phyloP scores from a whole-genome alignment of 2,888 invertebrate species.

The Conus canariensis region DNA sequence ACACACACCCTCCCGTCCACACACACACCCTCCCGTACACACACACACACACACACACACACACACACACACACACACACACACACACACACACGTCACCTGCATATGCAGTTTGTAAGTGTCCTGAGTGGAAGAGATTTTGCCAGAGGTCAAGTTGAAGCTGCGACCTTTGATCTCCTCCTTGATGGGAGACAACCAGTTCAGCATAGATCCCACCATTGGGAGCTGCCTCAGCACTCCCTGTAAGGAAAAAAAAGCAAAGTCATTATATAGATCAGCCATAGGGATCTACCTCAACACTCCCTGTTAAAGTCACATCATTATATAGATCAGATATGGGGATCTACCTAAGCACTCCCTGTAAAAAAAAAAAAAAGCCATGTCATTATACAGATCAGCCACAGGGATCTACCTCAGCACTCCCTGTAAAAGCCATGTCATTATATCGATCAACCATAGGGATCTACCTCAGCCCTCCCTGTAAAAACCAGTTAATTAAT shows the following conservation, averaged over 20 bases:
- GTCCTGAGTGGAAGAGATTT: slow-evolving; percentile 88
- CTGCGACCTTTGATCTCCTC: slow-evolving; percentile 89
- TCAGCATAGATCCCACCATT: slow-evolving; percentile 94
- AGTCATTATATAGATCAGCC: no score
- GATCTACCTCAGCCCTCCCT: slow-evolving; percentile 93
- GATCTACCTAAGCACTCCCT: no score
- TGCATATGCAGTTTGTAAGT: slow-evolving; percentile 87
- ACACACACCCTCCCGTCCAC: no score
- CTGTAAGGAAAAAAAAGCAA: slow-evolving; percentile 58
- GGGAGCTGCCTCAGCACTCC: slow-evolving; percentile 96
- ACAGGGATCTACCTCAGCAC: background rate
- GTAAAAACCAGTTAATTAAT: slow-evolving; percentile 16
- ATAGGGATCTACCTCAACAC: no score
- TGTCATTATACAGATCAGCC: no score
- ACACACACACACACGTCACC: slow-evolving; percentile 71
- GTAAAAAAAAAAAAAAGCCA: no score
- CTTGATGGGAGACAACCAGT: slow-evolving; percentile 96
- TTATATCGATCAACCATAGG: slow-evolving; percentile 81
- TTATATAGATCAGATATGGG: no score
- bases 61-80: no score
- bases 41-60: no score
- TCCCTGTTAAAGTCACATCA: no score
- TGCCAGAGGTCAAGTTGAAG: slow-evolving; percentile 86
- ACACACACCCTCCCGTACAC: no score
- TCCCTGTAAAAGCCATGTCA: no score